These are phyloP conservation scores for Pygoscelis adeliae DNA, from an alignment of 2,113 vertebrate genomes.

Conservation along the genomic window DNA sequence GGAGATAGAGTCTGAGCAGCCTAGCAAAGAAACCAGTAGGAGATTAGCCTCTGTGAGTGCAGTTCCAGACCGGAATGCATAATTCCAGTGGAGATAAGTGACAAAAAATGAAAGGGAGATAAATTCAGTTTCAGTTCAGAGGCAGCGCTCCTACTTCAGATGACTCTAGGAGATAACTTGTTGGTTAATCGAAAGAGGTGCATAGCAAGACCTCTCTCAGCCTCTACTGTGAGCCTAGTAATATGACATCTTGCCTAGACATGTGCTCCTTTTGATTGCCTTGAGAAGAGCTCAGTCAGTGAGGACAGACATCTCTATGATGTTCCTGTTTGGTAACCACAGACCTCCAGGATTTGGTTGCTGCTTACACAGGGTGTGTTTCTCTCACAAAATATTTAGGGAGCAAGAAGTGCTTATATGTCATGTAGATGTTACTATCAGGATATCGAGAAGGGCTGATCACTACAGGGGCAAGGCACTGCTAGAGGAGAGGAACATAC, in stretches of 20 bases:
- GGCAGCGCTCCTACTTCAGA: neutral
- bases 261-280: neutral
- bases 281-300: neutral
- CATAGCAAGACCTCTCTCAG: neutral
- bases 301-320: neutral
- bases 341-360: neutral
- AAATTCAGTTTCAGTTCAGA: slow-evolving; percentile 39
- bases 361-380: neutral
- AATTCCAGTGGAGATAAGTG: neutral
- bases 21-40: neutral
- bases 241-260: neutral
- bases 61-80: neutral
- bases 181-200: slow-evolving; percentile 27
- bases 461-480: neutral
- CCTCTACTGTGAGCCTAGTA: neutral
- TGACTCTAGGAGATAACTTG: neutral
- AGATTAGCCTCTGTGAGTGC: neutral
- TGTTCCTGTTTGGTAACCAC: slow-evolving; percentile 21
- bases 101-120: slow-evolving; percentile 8
- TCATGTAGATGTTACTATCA: neutral
- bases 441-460: neutral
- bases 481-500: neutral
- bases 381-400: slow-evolving; percentile 17
- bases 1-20: neutral
- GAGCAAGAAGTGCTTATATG: neutral